phyloP scores from a whole-genome alignment of 1,140 invertebrate species.

The Leptopilina clavipes region DNA sequence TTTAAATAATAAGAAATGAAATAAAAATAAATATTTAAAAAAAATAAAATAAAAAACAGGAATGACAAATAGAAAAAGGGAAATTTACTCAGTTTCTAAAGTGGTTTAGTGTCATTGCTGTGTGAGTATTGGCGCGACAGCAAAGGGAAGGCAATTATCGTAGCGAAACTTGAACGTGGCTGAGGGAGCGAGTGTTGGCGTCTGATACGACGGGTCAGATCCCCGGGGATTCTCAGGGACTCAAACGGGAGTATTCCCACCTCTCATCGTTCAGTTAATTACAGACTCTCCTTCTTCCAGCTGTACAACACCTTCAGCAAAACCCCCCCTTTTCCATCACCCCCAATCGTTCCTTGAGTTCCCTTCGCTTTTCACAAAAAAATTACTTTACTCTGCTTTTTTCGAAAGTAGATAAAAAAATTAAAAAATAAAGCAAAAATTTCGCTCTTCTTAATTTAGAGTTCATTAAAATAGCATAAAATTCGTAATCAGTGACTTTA shows the following conservation, averaged over 20 bases:
- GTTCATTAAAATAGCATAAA: background rate
- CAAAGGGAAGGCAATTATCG: slow-evolving; percentile 71
- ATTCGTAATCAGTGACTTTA: too few species aligned
- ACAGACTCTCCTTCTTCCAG: slow-evolving; percentile 51
- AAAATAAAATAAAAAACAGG: background rate
- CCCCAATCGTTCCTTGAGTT: slow-evolving; percentile 21
- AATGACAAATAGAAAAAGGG: background rate
- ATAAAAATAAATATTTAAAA: background rate
- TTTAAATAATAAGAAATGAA: slow-evolving; percentile 3
- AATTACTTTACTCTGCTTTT: background rate
- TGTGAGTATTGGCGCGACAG: slow-evolving; percentile 46
- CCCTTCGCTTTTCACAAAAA: background rate
- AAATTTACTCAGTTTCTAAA: slow-evolving; percentile 39
- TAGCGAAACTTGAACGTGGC: slow-evolving; percentile 69
- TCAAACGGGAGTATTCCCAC: slow-evolving; percentile 65
- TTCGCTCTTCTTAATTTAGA: background rate
- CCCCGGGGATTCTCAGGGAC: slow-evolving; percentile 69
- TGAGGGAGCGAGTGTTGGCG: slow-evolving; percentile 61
- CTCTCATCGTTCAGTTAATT: slow-evolving; percentile 68
- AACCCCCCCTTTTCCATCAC: slow-evolving; percentile 44
- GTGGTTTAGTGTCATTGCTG: slow-evolving; percentile 40
- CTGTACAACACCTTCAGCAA: slow-evolving; percentile 13
- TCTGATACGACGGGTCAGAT: slow-evolving; percentile 69
- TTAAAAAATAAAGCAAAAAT: background rate
- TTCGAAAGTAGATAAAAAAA: background rate